phyloP scores from a whole-genome alignment of 2,888 invertebrate species.

The Monopis laevigella region DNA sequence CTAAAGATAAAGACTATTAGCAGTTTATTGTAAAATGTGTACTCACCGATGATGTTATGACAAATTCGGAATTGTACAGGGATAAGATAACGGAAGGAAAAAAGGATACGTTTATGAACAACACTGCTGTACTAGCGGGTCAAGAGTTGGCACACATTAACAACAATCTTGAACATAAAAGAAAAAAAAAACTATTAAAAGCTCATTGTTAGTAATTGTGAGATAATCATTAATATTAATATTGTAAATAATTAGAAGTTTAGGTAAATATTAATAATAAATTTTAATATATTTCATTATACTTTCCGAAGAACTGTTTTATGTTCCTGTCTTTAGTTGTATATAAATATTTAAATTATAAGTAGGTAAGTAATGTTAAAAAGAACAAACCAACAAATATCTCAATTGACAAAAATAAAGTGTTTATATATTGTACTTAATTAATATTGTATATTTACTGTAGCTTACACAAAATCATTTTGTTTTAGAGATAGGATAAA shows the following conservation, averaged over 20 bases:
- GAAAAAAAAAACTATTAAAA: constrained; percentile 32
- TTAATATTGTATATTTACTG: constrained; percentile 34
- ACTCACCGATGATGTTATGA: constrained; percentile 22
- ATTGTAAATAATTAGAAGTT: constrained; percentile 51
- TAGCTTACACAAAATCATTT: constrained; percentile 29
- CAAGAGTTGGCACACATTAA: background rate
- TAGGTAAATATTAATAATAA: constrained; percentile 43
- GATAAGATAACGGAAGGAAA: constrained; percentile 37
- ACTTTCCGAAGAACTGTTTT: constrained; percentile 60
- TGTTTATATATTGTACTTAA: no score
- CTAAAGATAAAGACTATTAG: constrained; percentile 5
- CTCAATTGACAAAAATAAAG: constrained; percentile 5
- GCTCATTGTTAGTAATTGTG: constrained; percentile 50
- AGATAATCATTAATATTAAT: constrained; percentile 42
- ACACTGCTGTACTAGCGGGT: background rate
- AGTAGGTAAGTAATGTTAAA: background rate
- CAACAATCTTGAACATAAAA: background rate
- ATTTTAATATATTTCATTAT: constrained; percentile 60
- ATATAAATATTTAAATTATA: constrained; percentile 30
- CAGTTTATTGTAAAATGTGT: constrained; percentile 15
- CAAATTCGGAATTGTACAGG: constrained; percentile 68
- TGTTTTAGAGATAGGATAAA: no score
- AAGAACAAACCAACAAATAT: constrained; percentile 10
- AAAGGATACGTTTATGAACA: background rate
- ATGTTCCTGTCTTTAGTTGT: constrained; percentile 64